A percentile compares a stretch with the other conserved stretches of the same genome.
Evolutionary conservation across 2,888 invertebrate genomes (phyloP).

Genomic region (Apamea crenata): DNA sequence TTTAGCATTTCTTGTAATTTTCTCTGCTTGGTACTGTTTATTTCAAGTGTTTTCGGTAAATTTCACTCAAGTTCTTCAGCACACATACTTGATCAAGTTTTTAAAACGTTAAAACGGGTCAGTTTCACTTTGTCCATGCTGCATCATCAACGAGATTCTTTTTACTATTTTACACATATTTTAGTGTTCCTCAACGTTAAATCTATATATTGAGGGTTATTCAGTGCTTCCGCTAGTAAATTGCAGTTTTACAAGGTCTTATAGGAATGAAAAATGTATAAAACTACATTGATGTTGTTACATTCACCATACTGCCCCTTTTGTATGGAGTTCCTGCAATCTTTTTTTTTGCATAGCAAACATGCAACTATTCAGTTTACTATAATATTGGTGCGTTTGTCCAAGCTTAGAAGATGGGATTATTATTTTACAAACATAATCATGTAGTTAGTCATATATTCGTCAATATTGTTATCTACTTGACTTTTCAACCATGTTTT

Average conservation of each 20-base stretch:
- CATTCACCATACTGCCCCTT: conserved; percentile 51
- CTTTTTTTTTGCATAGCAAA: conserved; percentile 34
- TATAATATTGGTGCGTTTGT: conserved; percentile 13
- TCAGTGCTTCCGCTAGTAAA: neutral
- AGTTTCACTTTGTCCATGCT: conserved; percentile 70
- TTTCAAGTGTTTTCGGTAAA: conserved; percentile 8
- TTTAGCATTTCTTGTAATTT: conserved; percentile 66
- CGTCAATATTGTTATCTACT: neutral
- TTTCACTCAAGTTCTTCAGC: neutral
- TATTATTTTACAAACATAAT: neutral
- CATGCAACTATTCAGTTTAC: neutral
- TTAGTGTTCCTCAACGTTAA: conserved; percentile 3
- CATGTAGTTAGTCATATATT: neutral
- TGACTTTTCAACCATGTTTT: conserved; percentile 11
- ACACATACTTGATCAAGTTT: neutral
- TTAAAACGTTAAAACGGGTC: neutral
- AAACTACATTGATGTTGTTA: conserved; percentile 35
- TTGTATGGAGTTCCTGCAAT: conserved; percentile 16
- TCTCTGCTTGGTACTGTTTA: neutral
- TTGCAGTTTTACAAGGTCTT: neutral
- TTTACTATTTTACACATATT: conserved; percentile 63
- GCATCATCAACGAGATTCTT: conserved; percentile 79
- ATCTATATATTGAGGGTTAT: neutral
- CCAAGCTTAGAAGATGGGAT: neutral
- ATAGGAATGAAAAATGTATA: neutral